These are phyloP conservation scores for Drosophila parabipectinata DNA, from an alignment of 1,140 invertebrate species.

Conservation along the genomic window DNA sequence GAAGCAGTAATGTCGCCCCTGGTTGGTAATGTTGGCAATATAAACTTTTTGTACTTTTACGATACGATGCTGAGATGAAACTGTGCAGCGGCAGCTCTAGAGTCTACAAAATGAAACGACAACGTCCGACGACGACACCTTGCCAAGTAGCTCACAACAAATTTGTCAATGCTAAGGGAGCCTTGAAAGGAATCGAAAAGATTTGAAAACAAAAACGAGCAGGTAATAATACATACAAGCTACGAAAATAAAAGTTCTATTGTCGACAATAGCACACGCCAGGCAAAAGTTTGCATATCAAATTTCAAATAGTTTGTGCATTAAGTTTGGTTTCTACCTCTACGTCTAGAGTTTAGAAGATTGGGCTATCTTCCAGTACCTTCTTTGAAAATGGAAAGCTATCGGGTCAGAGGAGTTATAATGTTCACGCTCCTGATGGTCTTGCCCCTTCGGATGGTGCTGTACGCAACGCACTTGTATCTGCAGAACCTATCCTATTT, in stretches of 20 bases:
- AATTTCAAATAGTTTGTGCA: slow-evolving; percentile 23
- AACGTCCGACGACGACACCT: slow-evolving; percentile 26
- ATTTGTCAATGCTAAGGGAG: slow-evolving; percentile 59
- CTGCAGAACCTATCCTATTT: slow-evolving; percentile 15
- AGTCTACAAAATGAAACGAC: slow-evolving; percentile 24
- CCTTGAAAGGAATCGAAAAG: slow-evolving; percentile 1
- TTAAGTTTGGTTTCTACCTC: too few relatives aligned
- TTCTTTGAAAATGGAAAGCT: slow-evolving; percentile 1
- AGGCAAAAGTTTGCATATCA: slow-evolving; percentile 38
- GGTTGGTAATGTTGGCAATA: slow-evolving; percentile 64
- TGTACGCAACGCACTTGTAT: slow-evolving; percentile 16
- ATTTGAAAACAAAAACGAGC: slow-evolving; percentile 30
- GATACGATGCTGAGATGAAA: slow-evolving; percentile 9
- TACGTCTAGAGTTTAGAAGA: too few relatives aligned
- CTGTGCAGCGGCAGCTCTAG: not conserved
- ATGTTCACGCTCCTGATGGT: not conserved
- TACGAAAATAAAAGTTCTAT: slow-evolving; percentile 5
- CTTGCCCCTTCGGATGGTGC: not conserved
- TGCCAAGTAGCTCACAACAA: slow-evolving; percentile 45
- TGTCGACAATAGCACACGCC: slow-evolving; percentile 17
- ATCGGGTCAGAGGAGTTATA: not conserved
- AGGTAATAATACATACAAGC: not conserved
- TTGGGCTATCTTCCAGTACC: too few relatives aligned
- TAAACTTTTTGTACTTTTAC: slow-evolving; percentile 69
- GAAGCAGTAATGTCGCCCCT: slow-evolving; percentile 53